Evolutionary conservation across 2,888 invertebrate species (phyloP).

Genomic region (Ochropacha duplaris): DNA sequence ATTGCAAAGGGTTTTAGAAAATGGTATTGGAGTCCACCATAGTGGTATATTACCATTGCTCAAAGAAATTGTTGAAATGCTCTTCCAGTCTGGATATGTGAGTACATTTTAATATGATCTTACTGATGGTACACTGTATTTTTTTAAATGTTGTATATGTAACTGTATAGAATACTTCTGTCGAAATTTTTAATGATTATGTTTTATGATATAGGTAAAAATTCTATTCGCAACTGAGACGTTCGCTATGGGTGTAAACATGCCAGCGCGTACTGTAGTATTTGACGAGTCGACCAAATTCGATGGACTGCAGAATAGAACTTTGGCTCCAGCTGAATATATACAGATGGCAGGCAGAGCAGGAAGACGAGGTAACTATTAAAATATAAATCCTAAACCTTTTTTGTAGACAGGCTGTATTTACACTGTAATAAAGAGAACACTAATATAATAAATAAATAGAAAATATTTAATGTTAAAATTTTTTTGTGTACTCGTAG

Average conservation of each 20-base stretch:
- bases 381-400: too few relatives aligned
- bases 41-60: conserved; percentile 98
- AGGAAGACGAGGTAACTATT: conserved; percentile 89
- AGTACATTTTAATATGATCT: conserved; percentile 70
- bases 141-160: neutral
- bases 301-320: conserved; percentile 91
- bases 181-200: too few relatives aligned
- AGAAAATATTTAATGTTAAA: too few relatives aligned
- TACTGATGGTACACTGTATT: neutral
- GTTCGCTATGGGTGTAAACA: conserved; percentile 99
- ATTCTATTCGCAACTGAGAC: conserved; percentile 99
- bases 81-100: conserved; percentile 96
- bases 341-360: conserved; percentile 99
- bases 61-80: conserved; percentile 99
- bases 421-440: too few relatives aligned
- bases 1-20: conserved; percentile 77
- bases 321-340: conserved; percentile 95
- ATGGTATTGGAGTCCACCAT: conserved; percentile 98
- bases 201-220: conserved; percentile 77
- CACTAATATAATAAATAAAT: too few relatives aligned
- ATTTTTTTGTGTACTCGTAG: too few relatives aligned
- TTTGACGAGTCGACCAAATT: conserved; percentile 96
- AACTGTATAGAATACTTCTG: too few relatives aligned
- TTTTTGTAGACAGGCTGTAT: too few relatives aligned
- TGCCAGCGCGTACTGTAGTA: conserved; percentile 99